Percentiles rank a stretch among this genome's conserved stretches.
These are phyloP conservation scores for Limonius californicus DNA, from an alignment of 1,140 invertebrate species.

Conservation along the genomic window DNA sequence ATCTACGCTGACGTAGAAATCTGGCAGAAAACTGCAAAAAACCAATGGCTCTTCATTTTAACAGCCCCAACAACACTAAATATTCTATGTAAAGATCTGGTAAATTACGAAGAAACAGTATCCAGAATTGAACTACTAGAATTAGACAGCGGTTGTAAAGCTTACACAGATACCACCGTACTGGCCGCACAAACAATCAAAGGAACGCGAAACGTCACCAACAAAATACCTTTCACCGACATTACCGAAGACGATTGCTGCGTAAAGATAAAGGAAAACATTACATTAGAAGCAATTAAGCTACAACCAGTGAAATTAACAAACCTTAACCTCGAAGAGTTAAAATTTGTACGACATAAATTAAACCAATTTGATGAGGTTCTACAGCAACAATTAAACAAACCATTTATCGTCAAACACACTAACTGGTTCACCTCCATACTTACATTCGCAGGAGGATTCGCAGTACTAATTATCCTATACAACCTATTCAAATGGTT, in stretches of 20 bases:
- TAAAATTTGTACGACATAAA: neutral
- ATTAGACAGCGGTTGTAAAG: slow-evolving; percentile 5
- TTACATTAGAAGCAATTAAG: neutral
- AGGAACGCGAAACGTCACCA: neutral
- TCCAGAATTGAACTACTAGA: neutral
- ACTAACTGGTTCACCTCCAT: neutral
- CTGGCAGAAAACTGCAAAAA: neutral
- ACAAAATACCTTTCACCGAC: slow-evolving; percentile 4
- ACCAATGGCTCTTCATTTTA: slow-evolving; percentile 11
- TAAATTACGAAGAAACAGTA: neutral
- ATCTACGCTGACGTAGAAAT: slow-evolving; percentile 11
- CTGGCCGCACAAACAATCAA: neutral
- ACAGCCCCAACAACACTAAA: neutral
- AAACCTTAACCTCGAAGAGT: slow-evolving; percentile 2
- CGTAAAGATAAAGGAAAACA: neutral
- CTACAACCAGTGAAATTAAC: slow-evolving; percentile 7
- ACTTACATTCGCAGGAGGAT: neutral
- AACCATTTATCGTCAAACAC: slow-evolving; percentile 16
- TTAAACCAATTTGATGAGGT: slow-evolving; percentile 16
- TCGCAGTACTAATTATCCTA: neutral
- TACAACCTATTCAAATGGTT: slow-evolving; percentile 14
- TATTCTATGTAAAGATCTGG: neutral
- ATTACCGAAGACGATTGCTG: slow-evolving; percentile 16
- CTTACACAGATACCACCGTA: neutral
- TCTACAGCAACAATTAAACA: slow-evolving; percentile 12